Evolutionary conservation across 2,113 vertebrate genomes (phyloP).

Genomic region (Nothoprocta perdicaria): DNA sequence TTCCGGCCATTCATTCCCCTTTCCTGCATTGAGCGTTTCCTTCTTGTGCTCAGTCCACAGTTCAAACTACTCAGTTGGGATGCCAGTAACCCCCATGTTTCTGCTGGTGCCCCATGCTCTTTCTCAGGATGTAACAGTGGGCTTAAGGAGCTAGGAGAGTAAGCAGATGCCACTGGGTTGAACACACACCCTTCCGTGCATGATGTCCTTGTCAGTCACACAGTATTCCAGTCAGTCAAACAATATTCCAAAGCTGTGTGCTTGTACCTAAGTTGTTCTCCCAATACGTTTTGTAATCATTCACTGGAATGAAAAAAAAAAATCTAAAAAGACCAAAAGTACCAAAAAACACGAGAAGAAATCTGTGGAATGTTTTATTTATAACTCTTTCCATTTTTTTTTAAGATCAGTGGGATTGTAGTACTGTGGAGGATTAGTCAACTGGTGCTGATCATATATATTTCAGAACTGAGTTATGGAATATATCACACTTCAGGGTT

Average conservation of each 20-base stretch:
- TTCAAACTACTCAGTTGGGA: not conserved
- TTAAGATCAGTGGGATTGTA: not conserved
- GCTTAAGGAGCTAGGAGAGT: not conserved
- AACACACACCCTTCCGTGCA: not conserved
- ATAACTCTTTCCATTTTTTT: not conserved
- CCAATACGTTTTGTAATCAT: not conserved
- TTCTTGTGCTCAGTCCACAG: not conserved
- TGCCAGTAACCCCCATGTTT: not conserved
- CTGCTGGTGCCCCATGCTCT: not conserved
- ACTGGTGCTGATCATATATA: not conserved
- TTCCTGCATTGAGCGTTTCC: not conserved
- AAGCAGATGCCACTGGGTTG: accelerated
- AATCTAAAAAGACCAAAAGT: not conserved
- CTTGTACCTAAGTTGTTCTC: not conserved
- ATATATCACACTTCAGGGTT: not conserved
- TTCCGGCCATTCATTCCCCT: not conserved
- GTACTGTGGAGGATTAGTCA: not conserved
- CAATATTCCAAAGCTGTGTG: accelerated
- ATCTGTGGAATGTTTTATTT: not conserved
- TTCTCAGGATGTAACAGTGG: not conserved
- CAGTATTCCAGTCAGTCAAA: too few relatives aligned
- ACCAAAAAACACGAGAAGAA: not conserved
- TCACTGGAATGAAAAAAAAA: not conserved
- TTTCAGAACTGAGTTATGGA: not conserved
- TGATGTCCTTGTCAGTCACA: not conserved